Percentiles rank a stretch among this genome's conserved stretches.
These are phyloP conservation scores for Papilio machaon DNA, from an alignment of 1,140 invertebrate genomes.

Conservation along the genomic window DNA sequence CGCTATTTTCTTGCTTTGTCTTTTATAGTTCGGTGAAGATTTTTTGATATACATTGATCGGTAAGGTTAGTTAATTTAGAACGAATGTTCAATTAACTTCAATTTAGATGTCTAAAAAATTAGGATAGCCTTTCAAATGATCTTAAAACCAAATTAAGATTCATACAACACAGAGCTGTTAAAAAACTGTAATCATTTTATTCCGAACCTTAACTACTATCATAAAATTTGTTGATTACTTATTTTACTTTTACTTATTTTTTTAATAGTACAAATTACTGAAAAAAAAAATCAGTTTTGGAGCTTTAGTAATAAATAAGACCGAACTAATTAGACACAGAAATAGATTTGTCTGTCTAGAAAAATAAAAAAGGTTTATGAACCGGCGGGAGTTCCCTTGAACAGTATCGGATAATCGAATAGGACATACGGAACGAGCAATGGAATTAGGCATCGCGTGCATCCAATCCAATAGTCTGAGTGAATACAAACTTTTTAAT, in stretches of 20 bases:
- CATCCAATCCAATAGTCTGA: conserved; percentile 58
- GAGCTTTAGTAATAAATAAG: conserved; percentile 7
- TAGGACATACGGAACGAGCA: conserved; percentile 42
- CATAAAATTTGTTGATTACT: no score
- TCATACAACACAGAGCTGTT: no score
- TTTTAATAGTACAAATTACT: no score
- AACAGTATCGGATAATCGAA: conserved; percentile 39
- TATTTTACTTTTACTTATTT: no score
- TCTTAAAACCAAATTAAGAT: no score
- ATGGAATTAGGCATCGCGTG: conserved; percentile 58
- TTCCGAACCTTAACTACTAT: no score
- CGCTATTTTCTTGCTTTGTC: not conserved
- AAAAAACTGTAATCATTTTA: no score
- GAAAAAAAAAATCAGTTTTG: no score
- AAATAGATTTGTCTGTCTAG: conserved; percentile 35
- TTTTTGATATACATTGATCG: not conserved
- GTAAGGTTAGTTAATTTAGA: not conserved
- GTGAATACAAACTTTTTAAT: conserved; percentile 58
- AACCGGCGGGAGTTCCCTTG: conserved; percentile 3
- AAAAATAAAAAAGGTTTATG: conserved; percentile 21
- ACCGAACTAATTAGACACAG: conserved; percentile 24
- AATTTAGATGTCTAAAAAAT: no score
- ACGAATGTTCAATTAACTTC: no score
- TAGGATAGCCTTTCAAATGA: no score
- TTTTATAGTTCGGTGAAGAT: not conserved